Conservation (phyloP, 2,888 invertebrate species). For the Macaria notata region DNA sequence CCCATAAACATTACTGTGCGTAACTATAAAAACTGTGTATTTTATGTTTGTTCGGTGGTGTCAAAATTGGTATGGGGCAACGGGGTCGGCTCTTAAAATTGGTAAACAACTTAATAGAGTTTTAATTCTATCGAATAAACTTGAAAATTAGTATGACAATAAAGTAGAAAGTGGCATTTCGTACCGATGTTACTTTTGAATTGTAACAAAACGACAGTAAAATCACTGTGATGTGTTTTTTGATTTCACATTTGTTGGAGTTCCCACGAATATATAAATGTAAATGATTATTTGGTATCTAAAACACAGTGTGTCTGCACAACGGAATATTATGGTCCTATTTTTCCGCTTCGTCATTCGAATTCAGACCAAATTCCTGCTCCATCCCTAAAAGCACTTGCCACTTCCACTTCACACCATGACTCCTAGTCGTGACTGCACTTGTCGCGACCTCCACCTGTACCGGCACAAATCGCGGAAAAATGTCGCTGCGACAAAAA, state of each 20-base stretch:
- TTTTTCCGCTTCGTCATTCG: neutral
- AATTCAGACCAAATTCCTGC: neutral
- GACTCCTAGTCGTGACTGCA: slow-evolving; percentile 50
- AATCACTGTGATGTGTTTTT: too few species aligned
- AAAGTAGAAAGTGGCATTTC: slow-evolving; percentile 9
- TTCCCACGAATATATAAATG: neutral
- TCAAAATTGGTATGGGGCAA: slow-evolving; percentile 19
- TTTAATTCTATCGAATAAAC: slow-evolving; percentile 10
- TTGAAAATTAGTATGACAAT: slow-evolving; percentile 13
- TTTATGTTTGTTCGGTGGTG: slow-evolving; percentile 16
- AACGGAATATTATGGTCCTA: too few species aligned
- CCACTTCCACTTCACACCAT: slow-evolving; percentile 14
- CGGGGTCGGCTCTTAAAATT: slow-evolving; percentile 12
- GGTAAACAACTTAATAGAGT: slow-evolving; percentile 19
- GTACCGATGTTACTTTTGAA: neutral
- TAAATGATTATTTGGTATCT: neutral
- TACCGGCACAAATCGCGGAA: slow-evolving; percentile 60
- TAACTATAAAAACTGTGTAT: slow-evolving; percentile 22
- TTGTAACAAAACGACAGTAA: neutral
- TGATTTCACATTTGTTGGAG: neutral
- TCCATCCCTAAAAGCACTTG: slow-evolving; percentile 16
- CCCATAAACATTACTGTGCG: slow-evolving; percentile 23
- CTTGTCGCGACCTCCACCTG: slow-evolving; percentile 68
- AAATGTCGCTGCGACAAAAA: slow-evolving; percentile 53
- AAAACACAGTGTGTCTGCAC: neutral